Percentiles rank a stretch among this genome's conserved stretches.
phyloP scores from a whole-genome alignment of 2,888 invertebrate genomes.

The Leptinotarsa rubiginosa region DNA sequence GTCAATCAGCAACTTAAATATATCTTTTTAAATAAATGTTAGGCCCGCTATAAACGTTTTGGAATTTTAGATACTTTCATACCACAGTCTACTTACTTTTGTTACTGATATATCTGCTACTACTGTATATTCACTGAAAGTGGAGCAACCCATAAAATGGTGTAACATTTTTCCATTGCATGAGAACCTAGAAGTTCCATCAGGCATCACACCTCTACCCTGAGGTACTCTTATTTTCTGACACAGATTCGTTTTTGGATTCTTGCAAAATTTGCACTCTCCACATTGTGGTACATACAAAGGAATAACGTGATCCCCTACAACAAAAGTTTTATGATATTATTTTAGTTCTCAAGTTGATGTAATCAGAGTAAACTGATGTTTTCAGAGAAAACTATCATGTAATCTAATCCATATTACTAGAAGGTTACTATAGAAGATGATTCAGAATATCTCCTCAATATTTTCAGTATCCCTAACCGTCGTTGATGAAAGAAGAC shows the following conservation, averaged over 20 bases:
- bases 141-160: conserved; percentile 98
- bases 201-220: conserved; percentile 92
- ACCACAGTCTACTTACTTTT: conserved; percentile 74
- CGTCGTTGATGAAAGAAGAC: too few species aligned
- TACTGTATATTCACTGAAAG: conserved; percentile 94
- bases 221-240: conserved; percentile 89
- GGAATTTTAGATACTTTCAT: neutral
- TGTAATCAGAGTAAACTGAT: too few species aligned
- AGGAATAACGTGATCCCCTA: conserved; percentile 96
- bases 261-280: conserved; percentile 96
- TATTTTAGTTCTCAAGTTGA: too few species aligned
- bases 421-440: too few species aligned
- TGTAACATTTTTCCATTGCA: conserved; percentile 83
- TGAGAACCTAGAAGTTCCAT: conserved; percentile 88
- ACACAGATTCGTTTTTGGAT: conserved; percentile 96
- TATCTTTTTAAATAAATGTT: too few species aligned
- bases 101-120: conserved; percentile 94
- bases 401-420: too few species aligned
- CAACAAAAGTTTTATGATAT: conserved; percentile 22
- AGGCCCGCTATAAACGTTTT: too few species aligned
- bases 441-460: too few species aligned
- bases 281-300: conserved; percentile 96
- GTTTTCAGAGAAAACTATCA: too few species aligned
- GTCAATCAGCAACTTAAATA: too few species aligned
- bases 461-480: too few species aligned